phyloP scores from a whole-genome alignment of 2,888 invertebrate species.

The Spisula solida region DNA sequence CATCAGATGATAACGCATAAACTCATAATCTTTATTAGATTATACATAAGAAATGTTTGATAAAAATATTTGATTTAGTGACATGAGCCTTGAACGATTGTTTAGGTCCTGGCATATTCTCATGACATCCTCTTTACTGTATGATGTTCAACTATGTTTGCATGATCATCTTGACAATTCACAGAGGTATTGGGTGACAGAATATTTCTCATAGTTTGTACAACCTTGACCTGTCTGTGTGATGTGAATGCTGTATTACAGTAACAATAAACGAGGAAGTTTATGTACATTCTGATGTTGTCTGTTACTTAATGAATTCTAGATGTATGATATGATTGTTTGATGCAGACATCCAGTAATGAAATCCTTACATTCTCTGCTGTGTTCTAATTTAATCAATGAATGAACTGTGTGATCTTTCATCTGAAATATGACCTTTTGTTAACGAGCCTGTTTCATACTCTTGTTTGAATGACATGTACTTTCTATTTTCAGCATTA shows the following conservation, averaged over 20 bases:
- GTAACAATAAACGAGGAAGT: not conserved
- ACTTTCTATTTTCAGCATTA: slow-evolving; percentile 91
- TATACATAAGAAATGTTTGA: too few relatives aligned
- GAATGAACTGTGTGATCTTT: not conserved
- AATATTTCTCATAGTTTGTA: not conserved
- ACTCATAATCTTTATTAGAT: too few relatives aligned
- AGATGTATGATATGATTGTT: not conserved
- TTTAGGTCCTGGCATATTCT: too few relatives aligned
- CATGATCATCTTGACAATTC: too few relatives aligned
- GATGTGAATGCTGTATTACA: too few relatives aligned
- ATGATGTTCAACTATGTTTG: too few relatives aligned
- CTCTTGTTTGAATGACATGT: not conserved
- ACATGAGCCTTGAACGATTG: too few relatives aligned
- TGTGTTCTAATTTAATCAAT: not conserved
- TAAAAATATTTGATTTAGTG: too few relatives aligned
- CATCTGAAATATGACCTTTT: not conserved
- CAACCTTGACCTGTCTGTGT: not conserved
- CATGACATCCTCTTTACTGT: too few relatives aligned
- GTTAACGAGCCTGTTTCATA: not conserved
- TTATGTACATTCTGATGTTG: not conserved
- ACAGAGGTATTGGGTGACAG: too few relatives aligned
- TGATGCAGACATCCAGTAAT: slow-evolving; percentile 6
- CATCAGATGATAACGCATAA: too few relatives aligned
- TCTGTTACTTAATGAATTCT: not conserved
- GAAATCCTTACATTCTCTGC: slow-evolving; percentile 2